These are phyloP conservation scores for Sinella curviseta DNA, from an alignment of 1,140 invertebrate genomes.

Conservation along the genomic window DNA sequence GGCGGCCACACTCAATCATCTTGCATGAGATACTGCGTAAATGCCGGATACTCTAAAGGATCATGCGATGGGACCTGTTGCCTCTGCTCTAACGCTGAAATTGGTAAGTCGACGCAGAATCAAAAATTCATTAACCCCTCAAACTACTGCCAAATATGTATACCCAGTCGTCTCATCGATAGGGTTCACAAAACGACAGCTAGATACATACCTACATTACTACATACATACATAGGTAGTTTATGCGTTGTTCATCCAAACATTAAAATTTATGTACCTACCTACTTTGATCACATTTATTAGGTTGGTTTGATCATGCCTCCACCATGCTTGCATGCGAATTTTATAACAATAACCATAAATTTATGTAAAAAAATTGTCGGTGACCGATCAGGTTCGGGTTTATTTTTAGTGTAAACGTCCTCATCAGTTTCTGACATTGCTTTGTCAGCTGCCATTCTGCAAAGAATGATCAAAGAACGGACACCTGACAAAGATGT, in stretches of 20 bases:
- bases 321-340: not conserved
- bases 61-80: conserved; percentile 33
- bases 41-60: conserved; percentile 9
- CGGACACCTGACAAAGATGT: not conserved
- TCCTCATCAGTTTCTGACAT: not conserved
- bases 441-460: not conserved
- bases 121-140: not conserved
- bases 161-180: not conserved
- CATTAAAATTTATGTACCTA: no score
- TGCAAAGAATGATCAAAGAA: not conserved
- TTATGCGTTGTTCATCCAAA: no score
- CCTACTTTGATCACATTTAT: no score
- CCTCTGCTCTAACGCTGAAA: conserved; percentile 30
- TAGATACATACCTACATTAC: no score
- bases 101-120: not conserved
- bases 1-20: conserved; percentile 13
- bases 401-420: not conserved
- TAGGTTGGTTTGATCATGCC: not conserved
- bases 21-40: conserved; percentile 22
- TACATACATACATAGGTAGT: no score
- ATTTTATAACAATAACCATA: no score
- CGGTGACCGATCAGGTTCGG: not conserved
- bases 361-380: not conserved
- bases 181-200: not conserved
- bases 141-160: not conserved